Conservation (phyloP, 2,113 vertebrate genomes). For the Ivindomyrus marchei region DNA sequence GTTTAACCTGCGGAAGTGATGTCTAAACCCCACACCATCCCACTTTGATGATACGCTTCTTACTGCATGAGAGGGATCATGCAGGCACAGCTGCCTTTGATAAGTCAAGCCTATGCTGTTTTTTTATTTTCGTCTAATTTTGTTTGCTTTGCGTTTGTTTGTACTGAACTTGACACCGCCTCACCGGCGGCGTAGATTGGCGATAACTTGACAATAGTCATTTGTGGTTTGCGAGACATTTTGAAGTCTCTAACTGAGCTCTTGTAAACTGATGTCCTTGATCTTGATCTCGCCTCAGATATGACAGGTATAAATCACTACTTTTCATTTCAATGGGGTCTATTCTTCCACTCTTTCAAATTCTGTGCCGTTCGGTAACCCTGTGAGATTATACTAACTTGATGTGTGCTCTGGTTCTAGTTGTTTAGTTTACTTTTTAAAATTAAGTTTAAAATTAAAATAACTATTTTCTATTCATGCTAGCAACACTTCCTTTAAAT, state of each 20-base stretch:
- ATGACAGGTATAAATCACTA: conserved; percentile 30
- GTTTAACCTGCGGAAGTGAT: conserved; percentile 20
- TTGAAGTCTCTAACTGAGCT: conserved; percentile 27
- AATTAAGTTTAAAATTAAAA: background rate
- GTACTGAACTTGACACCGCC: conserved; percentile 3
- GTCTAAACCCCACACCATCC: conserved; percentile 15
- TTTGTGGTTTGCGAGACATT: conserved; percentile 23
- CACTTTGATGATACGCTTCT: conserved; percentile 10
- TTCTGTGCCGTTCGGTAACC: conserved; percentile 13
- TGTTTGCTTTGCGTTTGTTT: conserved; percentile 32
- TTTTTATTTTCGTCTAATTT: conserved; percentile 16
- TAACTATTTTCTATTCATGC: background rate
- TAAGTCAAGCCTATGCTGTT: background rate
- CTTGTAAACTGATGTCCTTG: conserved; percentile 21
- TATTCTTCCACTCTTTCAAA: conserved; percentile 23
- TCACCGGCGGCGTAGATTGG: background rate
- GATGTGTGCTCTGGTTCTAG: background rate
- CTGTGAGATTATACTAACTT: conserved; percentile 9
- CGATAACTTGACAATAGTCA: conserved; percentile 23
- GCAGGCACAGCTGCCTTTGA: background rate
- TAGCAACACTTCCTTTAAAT: background rate
- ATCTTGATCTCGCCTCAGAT: conserved; percentile 29
- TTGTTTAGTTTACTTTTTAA: background rate
- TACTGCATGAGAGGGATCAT: conserved; percentile 3
- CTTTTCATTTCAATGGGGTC: conserved; percentile 24